Evolutionary conservation across 2,797 vertebrate genomes (phyloP).

Genomic region (Sylvia borin): DNA sequence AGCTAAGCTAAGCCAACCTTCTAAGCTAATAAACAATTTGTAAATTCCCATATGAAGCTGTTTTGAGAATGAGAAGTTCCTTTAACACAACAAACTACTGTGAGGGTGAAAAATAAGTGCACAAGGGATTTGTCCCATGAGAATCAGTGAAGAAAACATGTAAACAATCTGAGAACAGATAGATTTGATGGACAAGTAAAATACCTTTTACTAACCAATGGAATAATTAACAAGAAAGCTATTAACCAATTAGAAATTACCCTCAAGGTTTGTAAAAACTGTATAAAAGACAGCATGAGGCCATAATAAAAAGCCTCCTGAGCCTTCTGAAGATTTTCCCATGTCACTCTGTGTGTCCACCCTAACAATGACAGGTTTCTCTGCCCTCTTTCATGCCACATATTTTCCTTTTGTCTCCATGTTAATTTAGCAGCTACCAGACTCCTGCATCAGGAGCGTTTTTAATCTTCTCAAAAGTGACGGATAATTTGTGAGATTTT

Average conservation of each 20-base stretch:
- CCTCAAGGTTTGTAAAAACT: not conserved
- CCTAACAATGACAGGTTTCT: not conserved
- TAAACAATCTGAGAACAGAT: no score
- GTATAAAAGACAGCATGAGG: not conserved
- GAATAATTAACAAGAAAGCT: no score
- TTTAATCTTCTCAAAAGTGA: not conserved
- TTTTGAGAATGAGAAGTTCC: no score
- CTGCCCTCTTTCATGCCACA: not conserved
- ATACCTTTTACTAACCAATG: no score
- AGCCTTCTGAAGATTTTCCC: not conserved
- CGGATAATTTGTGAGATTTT: not conserved
- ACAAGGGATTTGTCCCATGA: no score
- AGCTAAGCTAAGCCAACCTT: no score
- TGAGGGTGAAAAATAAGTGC: no score
- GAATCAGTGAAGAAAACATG: no score
- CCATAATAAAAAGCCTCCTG: not conserved
- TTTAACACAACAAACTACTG: no score
- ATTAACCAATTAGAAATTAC: no score
- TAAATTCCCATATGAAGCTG: not conserved
- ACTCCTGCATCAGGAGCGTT: not conserved
- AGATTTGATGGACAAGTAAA: no score
- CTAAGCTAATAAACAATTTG: not conserved
- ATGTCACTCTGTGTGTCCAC: not conserved
- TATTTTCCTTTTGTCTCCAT: not conserved
- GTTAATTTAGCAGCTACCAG: not conserved